phyloP scores from a whole-genome alignment of 2,888 invertebrate species.

The Eurytoma adleriae region DNA sequence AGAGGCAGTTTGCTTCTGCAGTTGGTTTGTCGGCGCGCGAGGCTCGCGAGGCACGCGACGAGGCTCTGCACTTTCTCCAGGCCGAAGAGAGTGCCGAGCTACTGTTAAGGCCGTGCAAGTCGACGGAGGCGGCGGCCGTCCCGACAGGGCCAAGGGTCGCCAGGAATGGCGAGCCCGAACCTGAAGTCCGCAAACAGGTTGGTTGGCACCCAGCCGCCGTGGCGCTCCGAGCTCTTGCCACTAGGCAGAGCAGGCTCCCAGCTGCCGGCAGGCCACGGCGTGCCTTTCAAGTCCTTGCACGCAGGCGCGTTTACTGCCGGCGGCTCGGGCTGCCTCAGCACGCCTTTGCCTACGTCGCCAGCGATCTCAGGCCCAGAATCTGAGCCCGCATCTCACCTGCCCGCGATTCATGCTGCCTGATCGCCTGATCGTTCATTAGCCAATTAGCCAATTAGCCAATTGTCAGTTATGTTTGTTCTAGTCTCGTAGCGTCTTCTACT shows the following conservation, averaged over 20 bases:
- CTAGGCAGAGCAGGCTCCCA: slow-evolving; percentile 50
- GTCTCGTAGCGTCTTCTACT: too few species aligned
- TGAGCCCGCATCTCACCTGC: not conserved
- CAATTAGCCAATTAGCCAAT: not conserved
- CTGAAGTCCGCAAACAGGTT: slow-evolving; percentile 74
- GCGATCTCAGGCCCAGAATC: slow-evolving; percentile 53
- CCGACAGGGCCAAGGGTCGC: too few species aligned
- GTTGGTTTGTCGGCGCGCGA: slow-evolving; percentile 24
- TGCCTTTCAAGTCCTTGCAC: slow-evolving; percentile 22
- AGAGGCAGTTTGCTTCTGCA: not conserved
- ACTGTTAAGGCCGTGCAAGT: not conserved
- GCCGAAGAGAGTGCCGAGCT: slow-evolving; percentile 10
- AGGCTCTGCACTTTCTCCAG: slow-evolving; percentile 71
- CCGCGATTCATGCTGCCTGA: too few species aligned
- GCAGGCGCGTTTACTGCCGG: slow-evolving; percentile 11
- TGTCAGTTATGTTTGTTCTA: not conserved
- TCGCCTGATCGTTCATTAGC: too few species aligned
- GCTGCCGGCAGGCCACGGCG: slow-evolving; percentile 11
- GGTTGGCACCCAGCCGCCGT: slow-evolving; percentile 65
- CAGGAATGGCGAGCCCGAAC: slow-evolving; percentile 66
- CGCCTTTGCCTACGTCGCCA: not conserved
- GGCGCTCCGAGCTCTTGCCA: slow-evolving; percentile 60
- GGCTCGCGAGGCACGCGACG: slow-evolving; percentile 55
- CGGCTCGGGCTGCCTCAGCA: not conserved
- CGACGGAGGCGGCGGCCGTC: slow-evolving; percentile 18